A percentile compares a stretch with the other conserved stretches of the same genome.
These are phyloP conservation scores for Drosophila percnosoma DNA, from an alignment of 2,888 invertebrate genomes.

Conservation along the genomic window DNA sequence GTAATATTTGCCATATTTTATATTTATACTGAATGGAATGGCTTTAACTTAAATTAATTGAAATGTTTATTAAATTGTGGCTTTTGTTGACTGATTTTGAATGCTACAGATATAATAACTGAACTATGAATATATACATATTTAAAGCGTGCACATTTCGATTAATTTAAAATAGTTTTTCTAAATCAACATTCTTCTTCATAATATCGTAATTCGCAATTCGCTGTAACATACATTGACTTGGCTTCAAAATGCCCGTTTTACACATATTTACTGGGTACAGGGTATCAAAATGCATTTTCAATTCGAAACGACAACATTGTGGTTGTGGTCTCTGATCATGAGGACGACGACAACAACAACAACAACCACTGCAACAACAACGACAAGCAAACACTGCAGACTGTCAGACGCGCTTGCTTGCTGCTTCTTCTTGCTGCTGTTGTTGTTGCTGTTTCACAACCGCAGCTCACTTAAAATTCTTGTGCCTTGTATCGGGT, in stretches of 20 bases:
- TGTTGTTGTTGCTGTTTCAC: conserved; percentile 11
- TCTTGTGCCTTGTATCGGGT: conserved; percentile 72
- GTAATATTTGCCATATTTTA: background rate
- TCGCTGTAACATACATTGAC: background rate
- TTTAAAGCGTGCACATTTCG: background rate
- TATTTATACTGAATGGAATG: accelerated
- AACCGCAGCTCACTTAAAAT: conserved; percentile 75
- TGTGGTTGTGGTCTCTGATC: conserved; percentile 44
- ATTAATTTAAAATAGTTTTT: background rate
- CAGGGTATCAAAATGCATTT: conserved; percentile 72
- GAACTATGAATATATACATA: background rate
- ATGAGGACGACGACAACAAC: conserved; percentile 35
- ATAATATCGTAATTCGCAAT: background rate
- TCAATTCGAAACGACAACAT: conserved; percentile 69
- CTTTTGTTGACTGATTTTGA: background rate
- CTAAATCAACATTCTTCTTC: background rate
- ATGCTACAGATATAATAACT: too few relatives aligned
- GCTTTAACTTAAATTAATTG: background rate
- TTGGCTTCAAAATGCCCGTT: background rate
- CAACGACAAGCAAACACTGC: conserved; percentile 50
- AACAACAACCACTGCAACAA: conserved; percentile 15
- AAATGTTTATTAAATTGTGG: background rate
- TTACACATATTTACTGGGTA: background rate
- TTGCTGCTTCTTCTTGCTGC: conserved; percentile 14
- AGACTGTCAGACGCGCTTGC: conserved; percentile 71